phyloP scores from a whole-genome alignment of 2,797 vertebrate species.

The Catamblyrhynchus diadema region DNA sequence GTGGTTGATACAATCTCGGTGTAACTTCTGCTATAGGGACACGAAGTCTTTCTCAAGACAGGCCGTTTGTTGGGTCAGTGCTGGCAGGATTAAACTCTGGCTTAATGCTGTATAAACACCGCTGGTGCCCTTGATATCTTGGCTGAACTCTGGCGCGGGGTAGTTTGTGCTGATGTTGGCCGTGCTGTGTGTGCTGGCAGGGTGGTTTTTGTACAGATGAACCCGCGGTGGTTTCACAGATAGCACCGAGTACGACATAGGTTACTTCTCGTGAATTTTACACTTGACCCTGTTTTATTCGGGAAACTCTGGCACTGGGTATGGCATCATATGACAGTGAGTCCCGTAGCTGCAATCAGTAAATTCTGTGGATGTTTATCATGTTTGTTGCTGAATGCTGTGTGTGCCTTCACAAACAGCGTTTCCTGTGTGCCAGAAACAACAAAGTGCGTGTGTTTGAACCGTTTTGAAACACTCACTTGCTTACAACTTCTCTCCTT shows the following conservation, averaged over 20 bases:
- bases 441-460: not conserved
- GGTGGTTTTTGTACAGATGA: not conserved
- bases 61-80: not conserved
- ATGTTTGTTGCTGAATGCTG: not conserved
- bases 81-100: not conserved
- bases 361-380: not conserved
- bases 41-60: not conserved
- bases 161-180: not conserved
- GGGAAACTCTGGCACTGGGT: not conserved
- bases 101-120: not conserved
- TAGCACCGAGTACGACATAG: not conserved
- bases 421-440: not conserved
- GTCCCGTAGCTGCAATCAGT: not conserved
- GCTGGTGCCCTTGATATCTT: not conserved
- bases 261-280: not conserved
- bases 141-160: not conserved
- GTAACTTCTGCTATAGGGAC: not conserved
- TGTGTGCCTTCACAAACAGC: not conserved
- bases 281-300: not conserved
- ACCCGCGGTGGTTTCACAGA: fast-evolving
- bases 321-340: not conserved
- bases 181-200: not conserved
- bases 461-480: not conserved
- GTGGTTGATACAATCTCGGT: not conserved
- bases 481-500: not conserved